A percentile compares a stretch with the other conserved stretches of the same genome.
These are phyloP conservation scores for Falco rusticolus DNA, from an alignment of 2,797 vertebrate species.

Conservation along the genomic window DNA sequence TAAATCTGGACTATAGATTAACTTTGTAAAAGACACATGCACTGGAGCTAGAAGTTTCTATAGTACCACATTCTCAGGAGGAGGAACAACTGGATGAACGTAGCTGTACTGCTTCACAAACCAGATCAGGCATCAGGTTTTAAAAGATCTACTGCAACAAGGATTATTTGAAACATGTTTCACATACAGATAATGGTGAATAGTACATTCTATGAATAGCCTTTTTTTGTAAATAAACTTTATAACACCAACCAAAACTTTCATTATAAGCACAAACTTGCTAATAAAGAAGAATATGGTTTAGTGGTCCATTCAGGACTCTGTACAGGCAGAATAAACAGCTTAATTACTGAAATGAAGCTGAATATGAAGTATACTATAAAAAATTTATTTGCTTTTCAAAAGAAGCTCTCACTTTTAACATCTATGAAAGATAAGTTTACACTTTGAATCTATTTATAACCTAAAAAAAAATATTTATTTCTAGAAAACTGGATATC, in stretches of 20 bases:
- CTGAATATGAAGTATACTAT: not conserved
- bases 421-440: not conserved
- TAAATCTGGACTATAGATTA: not conserved
- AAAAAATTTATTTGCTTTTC: not conserved
- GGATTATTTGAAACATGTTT: not conserved
- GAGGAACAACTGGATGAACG: not conserved
- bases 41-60: not conserved
- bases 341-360: not conserved
- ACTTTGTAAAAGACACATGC: not conserved
- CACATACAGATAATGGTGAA: not conserved
- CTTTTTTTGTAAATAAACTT: not conserved
- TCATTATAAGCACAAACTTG: not conserved
- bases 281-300: not conserved
- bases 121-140: not conserved
- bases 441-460: not conserved
- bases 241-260: not conserved
- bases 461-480: not conserved
- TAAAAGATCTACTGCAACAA: not conserved
- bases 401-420: not conserved
- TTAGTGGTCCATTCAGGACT: not conserved
- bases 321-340: not conserved
- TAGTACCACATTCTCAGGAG: not conserved
- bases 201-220: not conserved
- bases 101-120: not conserved
- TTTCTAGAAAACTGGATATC: not conserved